Percentiles rank a stretch among this genome's conserved stretches.
phyloP scores from a whole-genome alignment of 2,888 invertebrate genomes.

The Clivina fossor region DNA sequence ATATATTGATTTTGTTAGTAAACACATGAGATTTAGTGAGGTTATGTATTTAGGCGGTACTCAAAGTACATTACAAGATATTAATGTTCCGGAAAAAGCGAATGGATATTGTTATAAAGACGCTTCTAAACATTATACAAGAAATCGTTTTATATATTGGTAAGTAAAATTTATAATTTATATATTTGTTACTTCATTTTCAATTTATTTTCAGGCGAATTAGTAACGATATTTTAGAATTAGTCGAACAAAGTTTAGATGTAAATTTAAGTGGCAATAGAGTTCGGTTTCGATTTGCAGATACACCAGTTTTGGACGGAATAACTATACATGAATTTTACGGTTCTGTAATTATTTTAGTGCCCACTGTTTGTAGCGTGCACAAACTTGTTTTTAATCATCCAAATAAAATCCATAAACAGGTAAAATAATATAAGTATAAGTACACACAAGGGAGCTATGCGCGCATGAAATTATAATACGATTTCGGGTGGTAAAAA shows the following conservation, averaged over 20 bases:
- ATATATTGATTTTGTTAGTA: constrained; percentile 30
- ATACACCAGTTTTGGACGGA: constrained; percentile 77
- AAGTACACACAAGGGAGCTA: too few relatives aligned
- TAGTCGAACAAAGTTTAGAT: constrained; percentile 88
- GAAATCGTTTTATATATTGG: constrained; percentile 92
- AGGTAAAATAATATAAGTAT: too few relatives aligned
- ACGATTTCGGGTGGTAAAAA: too few relatives aligned
- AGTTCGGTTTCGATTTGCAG: constrained; percentile 79
- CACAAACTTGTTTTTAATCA: constrained; percentile 85
- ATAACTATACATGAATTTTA: constrained; percentile 73
- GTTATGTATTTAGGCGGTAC: constrained; percentile 70
- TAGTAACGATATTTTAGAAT: constrained; percentile 81
- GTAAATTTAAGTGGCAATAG: constrained; percentile 77
- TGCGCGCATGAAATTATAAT: too few relatives aligned
- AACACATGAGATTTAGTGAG: constrained; percentile 25
- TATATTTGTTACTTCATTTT: constrained; percentile 15
- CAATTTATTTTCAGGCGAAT: too few relatives aligned
- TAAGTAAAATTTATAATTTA: constrained; percentile 51
- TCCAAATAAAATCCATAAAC: constrained; percentile 69
- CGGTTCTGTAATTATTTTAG: constrained; percentile 73
- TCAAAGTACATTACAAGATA: constrained; percentile 90
- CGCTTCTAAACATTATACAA: constrained; percentile 64
- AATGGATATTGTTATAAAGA: constrained; percentile 85
- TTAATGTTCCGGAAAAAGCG: constrained; percentile 86
- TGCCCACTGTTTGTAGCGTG: constrained; percentile 88